These are phyloP conservation scores for Microchirus variegatus DNA, from an alignment of 2,797 vertebrate species.

Conservation along the genomic window DNA sequence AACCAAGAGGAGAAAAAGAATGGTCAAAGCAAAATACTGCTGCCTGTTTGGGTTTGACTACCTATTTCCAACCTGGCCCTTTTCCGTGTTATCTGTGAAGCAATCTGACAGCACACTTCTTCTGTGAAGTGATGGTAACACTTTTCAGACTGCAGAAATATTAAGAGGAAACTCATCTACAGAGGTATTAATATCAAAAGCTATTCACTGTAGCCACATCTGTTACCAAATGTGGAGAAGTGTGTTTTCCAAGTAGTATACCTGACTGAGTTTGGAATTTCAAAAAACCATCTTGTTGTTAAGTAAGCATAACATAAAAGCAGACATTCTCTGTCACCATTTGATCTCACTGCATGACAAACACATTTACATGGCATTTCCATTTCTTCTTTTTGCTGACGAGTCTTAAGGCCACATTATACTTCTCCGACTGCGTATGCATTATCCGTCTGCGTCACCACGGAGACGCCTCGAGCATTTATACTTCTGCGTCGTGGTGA, in stretches of 20 bases:
- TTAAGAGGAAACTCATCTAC: background rate
- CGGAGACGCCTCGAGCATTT: too few species aligned
- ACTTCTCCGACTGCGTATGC: too few species aligned
- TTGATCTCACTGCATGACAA: constrained; percentile 52
- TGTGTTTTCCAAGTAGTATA: constrained; percentile 26
- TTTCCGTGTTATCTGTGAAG: constrained; percentile 1
- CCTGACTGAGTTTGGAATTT: constrained; percentile 16
- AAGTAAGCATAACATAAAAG: constrained; percentile 57
- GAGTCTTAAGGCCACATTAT: too few species aligned
- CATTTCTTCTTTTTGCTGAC: constrained; percentile 58
- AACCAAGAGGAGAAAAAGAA: constrained; percentile 12
- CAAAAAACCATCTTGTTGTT: constrained; percentile 30
- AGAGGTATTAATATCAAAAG: background rate
- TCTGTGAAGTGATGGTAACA: background rate
- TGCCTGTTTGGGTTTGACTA: constrained; percentile 7
- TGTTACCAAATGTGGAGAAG: constrained; percentile 21
- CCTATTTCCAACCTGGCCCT: constrained; percentile 1
- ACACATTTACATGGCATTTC: constrained; percentile 68
- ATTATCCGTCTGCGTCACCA: too few species aligned
- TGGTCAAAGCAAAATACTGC: constrained; percentile 4
- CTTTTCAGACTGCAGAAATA: background rate
- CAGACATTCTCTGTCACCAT: constrained; percentile 30
- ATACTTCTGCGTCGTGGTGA: too few species aligned
- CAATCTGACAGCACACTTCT: constrained; percentile 7
- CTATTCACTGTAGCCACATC: constrained; percentile 5